phyloP scores from a whole-genome alignment of 2,113 vertebrate genomes.

The Chinchilla lanigera region DNA sequence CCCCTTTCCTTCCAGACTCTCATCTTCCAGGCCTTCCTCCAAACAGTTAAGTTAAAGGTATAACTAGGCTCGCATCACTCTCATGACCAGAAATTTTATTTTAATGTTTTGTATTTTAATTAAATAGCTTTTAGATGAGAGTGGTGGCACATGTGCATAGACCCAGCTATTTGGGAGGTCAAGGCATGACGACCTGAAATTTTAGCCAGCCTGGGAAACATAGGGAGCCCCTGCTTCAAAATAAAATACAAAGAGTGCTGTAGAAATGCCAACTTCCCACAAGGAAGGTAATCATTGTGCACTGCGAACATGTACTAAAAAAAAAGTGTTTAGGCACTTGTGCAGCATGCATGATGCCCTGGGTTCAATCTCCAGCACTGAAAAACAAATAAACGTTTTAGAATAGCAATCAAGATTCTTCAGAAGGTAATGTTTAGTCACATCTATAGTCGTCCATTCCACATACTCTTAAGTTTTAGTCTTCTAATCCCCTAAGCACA shows the following conservation, averaged over 20 bases:
- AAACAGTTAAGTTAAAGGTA: constrained; percentile 13
- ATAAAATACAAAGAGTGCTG: not conserved
- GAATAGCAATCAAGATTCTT: not conserved
- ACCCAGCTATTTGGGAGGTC: not conserved
- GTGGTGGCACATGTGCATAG: not conserved
- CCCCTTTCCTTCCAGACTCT: not conserved
- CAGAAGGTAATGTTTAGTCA: not conserved
- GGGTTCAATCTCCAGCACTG: not conserved
- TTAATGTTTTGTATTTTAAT: constrained; percentile 21
- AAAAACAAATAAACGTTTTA: not conserved
- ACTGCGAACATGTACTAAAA: not conserved
- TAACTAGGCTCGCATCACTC: not conserved
- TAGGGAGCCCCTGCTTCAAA: not conserved
- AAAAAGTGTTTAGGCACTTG: not conserved
- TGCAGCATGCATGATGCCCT: not conserved
- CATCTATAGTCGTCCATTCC: not conserved
- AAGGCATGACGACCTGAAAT: not conserved
- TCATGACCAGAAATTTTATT: not conserved
- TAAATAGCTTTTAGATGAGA: not conserved
- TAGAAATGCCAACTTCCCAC: not conserved
- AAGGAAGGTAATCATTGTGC: not conserved
- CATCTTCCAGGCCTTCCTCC: not conserved
- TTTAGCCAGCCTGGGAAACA: not conserved
- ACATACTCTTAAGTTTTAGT: not conserved
- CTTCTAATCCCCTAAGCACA: not conserved